Conservation (phyloP, 2,113 vertebrate species). For the Theristicus caerulescens region DNA sequence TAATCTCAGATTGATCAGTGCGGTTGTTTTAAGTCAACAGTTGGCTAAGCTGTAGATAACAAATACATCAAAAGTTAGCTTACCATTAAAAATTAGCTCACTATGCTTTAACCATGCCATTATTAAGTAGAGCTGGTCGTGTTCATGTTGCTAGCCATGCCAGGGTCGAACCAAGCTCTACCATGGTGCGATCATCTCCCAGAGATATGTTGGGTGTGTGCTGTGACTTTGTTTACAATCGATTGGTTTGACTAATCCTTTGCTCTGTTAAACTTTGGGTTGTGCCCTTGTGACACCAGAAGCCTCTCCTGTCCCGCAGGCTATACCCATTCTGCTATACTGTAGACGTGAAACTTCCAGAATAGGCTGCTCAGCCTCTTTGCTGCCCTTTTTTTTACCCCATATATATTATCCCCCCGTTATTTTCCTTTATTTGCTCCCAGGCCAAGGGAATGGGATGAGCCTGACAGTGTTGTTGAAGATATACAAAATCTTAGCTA, state of each 20-base stretch:
- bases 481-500: neutral
- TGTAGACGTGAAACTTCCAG: neutral
- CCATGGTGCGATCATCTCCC: neutral
- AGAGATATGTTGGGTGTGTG: neutral
- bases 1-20: neutral
- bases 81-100: neutral
- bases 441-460: neutral
- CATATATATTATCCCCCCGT: neutral
- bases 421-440: neutral
- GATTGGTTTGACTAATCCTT: neutral
- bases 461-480: neutral
- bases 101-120: neutral
- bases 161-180: neutral
- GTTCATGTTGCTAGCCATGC: neutral
- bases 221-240: neutral
- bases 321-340: neutral
- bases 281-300: neutral
- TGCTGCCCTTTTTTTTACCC: neutral
- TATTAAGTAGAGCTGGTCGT: neutral
- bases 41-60: neutral
- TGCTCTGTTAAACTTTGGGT: neutral
- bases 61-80: neutral
- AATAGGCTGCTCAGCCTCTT: neutral
- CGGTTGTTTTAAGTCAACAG: neutral
- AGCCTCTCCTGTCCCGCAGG: neutral